Percentiles rank a stretch among this genome's conserved stretches.
phyloP scores from a whole-genome alignment of 1,140 invertebrate genomes.

The Amyelois transitella region DNA sequence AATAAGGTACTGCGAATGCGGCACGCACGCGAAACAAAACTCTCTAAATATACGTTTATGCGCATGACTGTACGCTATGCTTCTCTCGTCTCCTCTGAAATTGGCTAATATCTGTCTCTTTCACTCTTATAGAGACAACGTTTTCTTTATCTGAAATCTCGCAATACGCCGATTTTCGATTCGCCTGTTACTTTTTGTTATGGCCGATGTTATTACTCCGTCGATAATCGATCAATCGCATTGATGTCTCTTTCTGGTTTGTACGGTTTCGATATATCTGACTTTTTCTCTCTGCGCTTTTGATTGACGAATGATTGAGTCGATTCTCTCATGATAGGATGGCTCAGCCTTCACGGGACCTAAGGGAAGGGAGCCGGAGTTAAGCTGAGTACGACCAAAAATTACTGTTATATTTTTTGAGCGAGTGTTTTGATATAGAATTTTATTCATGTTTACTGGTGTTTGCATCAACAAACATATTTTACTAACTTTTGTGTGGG shows the following conservation, averaged over 20 bases:
- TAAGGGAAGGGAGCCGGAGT: constrained; percentile 19
- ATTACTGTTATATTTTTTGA: too few species aligned
- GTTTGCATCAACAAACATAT: too few species aligned
- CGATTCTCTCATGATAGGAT: constrained; percentile 37
- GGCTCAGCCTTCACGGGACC: constrained; percentile 24
- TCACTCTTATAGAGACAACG: constrained; percentile 25
- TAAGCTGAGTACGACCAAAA: too few species aligned
- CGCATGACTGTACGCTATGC: constrained; percentile 31
- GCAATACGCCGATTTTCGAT: constrained; percentile 22
- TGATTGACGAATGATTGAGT: constrained; percentile 59
- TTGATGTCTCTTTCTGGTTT: constrained; percentile 29
- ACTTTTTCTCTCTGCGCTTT: constrained; percentile 41
- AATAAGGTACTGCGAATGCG: constrained; percentile 32
- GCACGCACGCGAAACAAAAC: constrained; percentile 34
- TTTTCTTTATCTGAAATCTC: constrained; percentile 27
- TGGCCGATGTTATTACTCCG: constrained; percentile 19
- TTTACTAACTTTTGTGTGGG: too few species aligned
- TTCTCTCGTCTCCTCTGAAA: constrained; percentile 26
- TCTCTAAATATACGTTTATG: constrained; percentile 39
- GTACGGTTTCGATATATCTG: constrained; percentile 25
- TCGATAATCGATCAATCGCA: constrained; percentile 35
- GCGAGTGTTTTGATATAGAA: too few species aligned
- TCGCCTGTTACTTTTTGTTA: constrained; percentile 35
- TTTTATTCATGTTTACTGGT: too few species aligned
- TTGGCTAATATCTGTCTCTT: constrained; percentile 26